Base-by-base conservation (phyloP, 2,113 vertebrate species). In the Pomatostomus ruficeps region DNA sequence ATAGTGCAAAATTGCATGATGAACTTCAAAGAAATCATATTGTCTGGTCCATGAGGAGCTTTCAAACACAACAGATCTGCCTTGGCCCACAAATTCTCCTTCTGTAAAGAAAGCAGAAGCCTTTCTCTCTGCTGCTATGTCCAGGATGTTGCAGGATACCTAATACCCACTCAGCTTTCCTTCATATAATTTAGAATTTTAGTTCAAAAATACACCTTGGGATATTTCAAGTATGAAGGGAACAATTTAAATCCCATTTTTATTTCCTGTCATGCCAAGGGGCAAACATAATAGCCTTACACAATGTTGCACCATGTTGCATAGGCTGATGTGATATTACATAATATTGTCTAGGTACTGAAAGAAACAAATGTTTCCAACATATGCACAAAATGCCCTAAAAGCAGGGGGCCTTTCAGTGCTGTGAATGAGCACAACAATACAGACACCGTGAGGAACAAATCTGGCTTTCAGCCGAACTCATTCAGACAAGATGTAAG, bases 201-300 rank as follows among this genome's bases (percentile, higher is more conserved):
- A 70, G 33, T 91, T 93, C 45, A 66, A 51, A 91, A 81, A 71
- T 67, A 24, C 0, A n/a, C 93, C 88, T 80, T 70, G 67, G 88
- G 94, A 35, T 90, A 91, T 90, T 95, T 86, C 68, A 80, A 85
- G 7, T 80, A 91, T 14, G 51, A 91, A 85, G 46, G 54, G 51
- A 90, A 33, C 55, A 80, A 89, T 83, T 91, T 63, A 83, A 93
- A 93, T 85, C 67, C 63, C 72, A 55, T 83, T 91, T 95, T 94
- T 85, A 95, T 96, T 73, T 78, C 77, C 78, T 75, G 40, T 51
- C 29, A 11, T 74, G 74, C 85, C 59, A 91, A 91, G 25, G 85
- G 91, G 63, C 46, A 94, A 63, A 94, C 54, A 35, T 36, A 96
- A 94, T 86, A 80, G 29, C 40, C 67, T 97, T 97, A 95, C 2